These are phyloP conservation scores for Conops quadrifasciatus DNA, from an alignment of 2,888 invertebrate species.

Conservation along the genomic window DNA sequence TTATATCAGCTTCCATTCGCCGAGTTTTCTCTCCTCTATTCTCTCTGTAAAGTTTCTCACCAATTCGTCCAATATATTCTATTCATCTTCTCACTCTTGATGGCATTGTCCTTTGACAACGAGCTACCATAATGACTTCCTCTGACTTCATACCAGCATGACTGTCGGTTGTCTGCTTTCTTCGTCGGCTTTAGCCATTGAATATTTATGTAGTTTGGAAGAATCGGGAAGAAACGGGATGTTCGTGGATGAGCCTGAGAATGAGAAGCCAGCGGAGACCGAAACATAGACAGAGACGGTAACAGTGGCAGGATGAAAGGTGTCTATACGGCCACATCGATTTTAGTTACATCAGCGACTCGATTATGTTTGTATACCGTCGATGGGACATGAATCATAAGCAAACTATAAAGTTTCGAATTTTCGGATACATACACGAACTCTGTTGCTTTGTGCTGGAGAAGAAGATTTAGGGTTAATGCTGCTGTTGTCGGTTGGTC, in stretches of 20 bases:
- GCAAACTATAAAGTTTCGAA: neutral
- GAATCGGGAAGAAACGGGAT: no score
- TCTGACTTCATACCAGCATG: conserved; percentile 14
- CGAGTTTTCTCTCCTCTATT: neutral
- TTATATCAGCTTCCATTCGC: neutral
- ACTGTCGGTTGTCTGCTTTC: conserved; percentile 6
- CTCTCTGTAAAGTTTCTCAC: neutral
- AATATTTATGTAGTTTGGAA: no score
- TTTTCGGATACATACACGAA: neutral
- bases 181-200: neutral
- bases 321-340: conserved; percentile 6
- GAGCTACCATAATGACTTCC: conserved; percentile 17
- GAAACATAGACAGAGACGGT: neutral
- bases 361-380: neutral
- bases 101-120: conserved; percentile 26
- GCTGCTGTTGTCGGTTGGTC: no score
- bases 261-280: neutral
- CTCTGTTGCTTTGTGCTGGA: neutral
- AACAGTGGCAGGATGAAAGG: neutral
- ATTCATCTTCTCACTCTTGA: neutral
- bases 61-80: neutral
- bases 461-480: no score
- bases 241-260: neutral
- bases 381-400: neutral
- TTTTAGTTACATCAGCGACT: conserved; percentile 13